Evolutionary conservation across 1,140 invertebrate species (phyloP), one percentile per base, ranked within the genome.

Genomic region (Euschistus heros): DNA sequence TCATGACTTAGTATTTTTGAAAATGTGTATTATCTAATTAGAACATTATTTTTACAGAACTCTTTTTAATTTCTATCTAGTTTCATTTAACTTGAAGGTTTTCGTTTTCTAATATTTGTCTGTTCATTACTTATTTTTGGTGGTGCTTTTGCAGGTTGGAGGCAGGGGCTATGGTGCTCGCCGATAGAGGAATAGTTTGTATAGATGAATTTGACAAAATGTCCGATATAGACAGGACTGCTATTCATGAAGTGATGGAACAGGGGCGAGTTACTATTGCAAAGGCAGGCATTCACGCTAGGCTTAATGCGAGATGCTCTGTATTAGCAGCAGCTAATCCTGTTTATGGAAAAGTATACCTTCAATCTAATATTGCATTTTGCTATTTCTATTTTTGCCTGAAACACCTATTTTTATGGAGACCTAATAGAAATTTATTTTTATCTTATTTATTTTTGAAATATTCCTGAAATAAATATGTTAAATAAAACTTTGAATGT

Each of bases 171-270:
- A 99, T 99, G 97, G 97, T 99, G n/a, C 75, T 99, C 27, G 97
- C 94, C 0, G 97, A 99, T 79, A 80, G 96, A 62, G 97, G 97
- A 24, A 91, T 99, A 55, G 96, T 99, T 60, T 99, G 97, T 74
- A 99, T 99, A 75, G 97, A 99, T 77, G 97, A 99, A 80, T 99
- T 99, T 77, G 97, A 99, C 79, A 99, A 99, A 80, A 99, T 99
- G 97, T 94, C 94, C n/a, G 97, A 99, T 74, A 92, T 97, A 64
- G 97, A 99, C 80, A 81, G 97, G 71, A 99, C 97, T 17, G 95
- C 97, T 24, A 99, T 99, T 68, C 97, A 99, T 75, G 97, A 99
- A 82, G 95, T 98, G 3, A 94, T 94, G 91, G 91, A 94, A 80
- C 91, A 94, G 74, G 91, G 90, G 22, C 81, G 92, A 71, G 96